Base-by-base conservation (phyloP, 2,888 invertebrate species). In the Pandemis cinnamomeana region DNA sequence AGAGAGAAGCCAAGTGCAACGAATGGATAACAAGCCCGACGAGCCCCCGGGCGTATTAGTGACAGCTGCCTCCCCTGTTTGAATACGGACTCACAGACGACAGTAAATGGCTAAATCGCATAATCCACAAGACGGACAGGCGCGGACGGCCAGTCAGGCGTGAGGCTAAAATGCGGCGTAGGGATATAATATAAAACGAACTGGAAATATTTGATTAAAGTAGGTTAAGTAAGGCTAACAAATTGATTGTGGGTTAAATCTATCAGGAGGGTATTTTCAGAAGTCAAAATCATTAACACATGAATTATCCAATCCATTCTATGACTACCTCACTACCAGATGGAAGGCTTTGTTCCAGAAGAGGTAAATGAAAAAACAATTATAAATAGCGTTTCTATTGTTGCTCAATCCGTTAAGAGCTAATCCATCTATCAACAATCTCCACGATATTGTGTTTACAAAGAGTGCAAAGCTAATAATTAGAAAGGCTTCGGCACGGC, bases 21-120 rank as follows among this genome's bases (percentile, higher is more conserved):
- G 67, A 51, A 74, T 11, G 71, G 44, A 72, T 69, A 68, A 71
- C 72, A 76, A 75, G 75, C 79, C 77, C 77, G 58, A 42, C 75
- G 75, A 81, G 83, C 83, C 80, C 82, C 76, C 80, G 58, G 80
- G 82, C 81, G 83, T 80, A 84, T 87, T 86, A 86, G 85, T 81
- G 86, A 78, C 84, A 84, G 82, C 83, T 84, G 82, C 83, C 86
- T 83, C 87, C 89, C 89, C 86, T 86, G 82, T 88, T 87, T 87
- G 84, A 86, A 83, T 83, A 83, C 82, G 81, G 78, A 78, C 82
- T 67, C 74, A 62, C 86, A 84, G 78, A 80, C 83, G 85, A 85
- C 87, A 85, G 87, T 87, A 89, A 91, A 89, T 86, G 87, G 86
- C 85, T 86, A 88, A 91, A 91, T 89, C 89, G 86, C 86, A 87